These are phyloP conservation scores for Perca flavescens DNA, from an alignment of 2,113 vertebrate genomes.

Conservation along the genomic window DNA sequence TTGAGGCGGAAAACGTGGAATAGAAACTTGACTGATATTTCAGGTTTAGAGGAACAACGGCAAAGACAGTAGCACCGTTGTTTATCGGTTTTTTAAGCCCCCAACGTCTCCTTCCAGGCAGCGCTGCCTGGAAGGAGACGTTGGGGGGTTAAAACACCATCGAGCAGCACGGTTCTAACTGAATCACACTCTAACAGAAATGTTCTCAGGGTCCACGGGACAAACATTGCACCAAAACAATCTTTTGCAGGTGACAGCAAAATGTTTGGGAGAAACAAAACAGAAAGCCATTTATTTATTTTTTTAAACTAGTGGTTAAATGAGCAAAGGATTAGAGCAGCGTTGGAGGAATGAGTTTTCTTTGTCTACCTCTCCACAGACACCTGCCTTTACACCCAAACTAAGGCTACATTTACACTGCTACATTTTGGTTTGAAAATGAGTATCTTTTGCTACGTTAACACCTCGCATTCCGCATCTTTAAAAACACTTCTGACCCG, in stretches of 20 bases:
- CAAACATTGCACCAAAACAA: constrained; percentile 7
- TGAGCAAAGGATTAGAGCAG: constrained; percentile 9
- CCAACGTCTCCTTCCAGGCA: too few relatives aligned
- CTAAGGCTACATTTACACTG: too few relatives aligned
- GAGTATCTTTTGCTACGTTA: too few relatives aligned
- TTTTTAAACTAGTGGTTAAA: constrained; percentile 10
- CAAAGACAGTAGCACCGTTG: not conserved
- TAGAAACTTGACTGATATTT: not conserved
- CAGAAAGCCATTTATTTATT: constrained; percentile 38
- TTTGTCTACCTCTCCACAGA: constrained; percentile 79
- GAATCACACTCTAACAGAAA: constrained; percentile 32
- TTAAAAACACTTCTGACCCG: too few relatives aligned
- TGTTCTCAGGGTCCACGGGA: constrained; percentile 58
- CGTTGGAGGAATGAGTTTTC: constrained; percentile 52
- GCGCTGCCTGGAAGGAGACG: too few relatives aligned
- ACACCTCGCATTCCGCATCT: too few relatives aligned
- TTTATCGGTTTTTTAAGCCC: too few relatives aligned
- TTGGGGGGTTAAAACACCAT: too few relatives aligned
- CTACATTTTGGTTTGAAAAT: too few relatives aligned
- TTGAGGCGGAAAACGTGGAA: not conserved
- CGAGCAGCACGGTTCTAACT: not conserved
- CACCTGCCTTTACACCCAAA: constrained; percentile 60
- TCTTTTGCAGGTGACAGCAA: not conserved
- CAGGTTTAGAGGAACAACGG: constrained; percentile 10
- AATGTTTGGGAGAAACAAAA: constrained; percentile 36